Evolutionary conservation across 2,113 vertebrate genomes (phyloP).

Genomic region (Taurulus bubalis): DNA sequence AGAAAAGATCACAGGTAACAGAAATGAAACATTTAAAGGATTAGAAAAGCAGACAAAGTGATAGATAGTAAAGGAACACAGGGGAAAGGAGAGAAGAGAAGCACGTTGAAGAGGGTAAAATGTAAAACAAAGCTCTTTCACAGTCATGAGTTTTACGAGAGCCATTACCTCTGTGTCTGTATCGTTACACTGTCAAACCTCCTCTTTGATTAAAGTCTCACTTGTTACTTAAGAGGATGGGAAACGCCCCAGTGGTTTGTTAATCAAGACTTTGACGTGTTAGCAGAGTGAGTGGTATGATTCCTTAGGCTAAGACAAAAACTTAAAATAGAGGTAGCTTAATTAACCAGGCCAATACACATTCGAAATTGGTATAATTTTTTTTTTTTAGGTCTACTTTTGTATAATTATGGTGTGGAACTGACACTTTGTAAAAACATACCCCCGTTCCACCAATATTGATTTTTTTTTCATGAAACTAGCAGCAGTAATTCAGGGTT

Average conservation of each 20-base stretch:
- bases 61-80: neutral
- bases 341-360: neutral
- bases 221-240: slow-evolving; percentile 42
- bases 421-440: neutral
- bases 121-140: slow-evolving; percentile 61
- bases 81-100: neutral
- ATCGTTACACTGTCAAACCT: slow-evolving; percentile 67
- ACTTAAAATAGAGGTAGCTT: neutral
- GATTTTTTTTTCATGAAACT: neutral
- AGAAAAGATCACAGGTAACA: neutral
- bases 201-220: slow-evolving; percentile 66
- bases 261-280: slow-evolving; percentile 36
- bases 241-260: slow-evolving; percentile 30
- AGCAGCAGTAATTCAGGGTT: neutral
- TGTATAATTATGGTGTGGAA: neutral
- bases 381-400: neutral
- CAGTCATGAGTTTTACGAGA: slow-evolving; percentile 55
- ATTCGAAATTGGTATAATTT: neutral
- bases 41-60: neutral
- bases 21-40: neutral
- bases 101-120: slow-evolving; percentile 24
- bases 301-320: neutral
- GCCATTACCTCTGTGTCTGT: slow-evolving; percentile 56
- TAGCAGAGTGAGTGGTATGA: neutral
- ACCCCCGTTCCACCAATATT: neutral